Conservation (phyloP, 1,140 invertebrate genomes). For the Vanessa atalanta region DNA sequence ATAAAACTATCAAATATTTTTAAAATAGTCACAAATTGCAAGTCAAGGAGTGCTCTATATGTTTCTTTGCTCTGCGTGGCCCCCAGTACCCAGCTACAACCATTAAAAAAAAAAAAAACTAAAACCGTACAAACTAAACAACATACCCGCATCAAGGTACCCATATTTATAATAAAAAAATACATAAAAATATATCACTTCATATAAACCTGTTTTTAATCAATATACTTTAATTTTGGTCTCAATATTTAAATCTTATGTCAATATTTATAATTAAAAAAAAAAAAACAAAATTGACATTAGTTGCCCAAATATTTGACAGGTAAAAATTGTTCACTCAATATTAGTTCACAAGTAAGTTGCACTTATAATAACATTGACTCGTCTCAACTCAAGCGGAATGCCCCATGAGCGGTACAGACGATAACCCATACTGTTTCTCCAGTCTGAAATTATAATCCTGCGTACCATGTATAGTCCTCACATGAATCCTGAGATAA, state of each 20-base stretch:
- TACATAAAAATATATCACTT: neutral
- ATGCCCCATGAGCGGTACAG: neutral
- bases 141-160: slow-evolving; percentile 6
- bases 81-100: neutral
- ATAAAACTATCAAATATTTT: no score
- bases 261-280: neutral
- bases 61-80: no score
- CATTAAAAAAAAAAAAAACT: neutral
- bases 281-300: slow-evolving; percentile 2
- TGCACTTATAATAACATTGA: no score
- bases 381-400: neutral
- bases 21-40: no score
- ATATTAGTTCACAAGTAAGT: no score
- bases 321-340: no score
- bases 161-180: neutral
- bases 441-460: slow-evolving; percentile 63
- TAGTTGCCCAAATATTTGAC: neutral
- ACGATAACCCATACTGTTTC: slow-evolving; percentile 8
- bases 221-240: neutral
- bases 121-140: neutral
- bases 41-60: no score
- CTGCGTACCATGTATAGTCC: slow-evolving; percentile 70
- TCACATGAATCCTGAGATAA: slow-evolving; percentile 66
- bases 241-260: neutral
- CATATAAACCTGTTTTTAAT: neutral